A percentile compares a stretch with the other conserved stretches of the same genome.
These are phyloP conservation scores for Caenorhabditis japonica DNA, from an alignment of 2,888 invertebrate species.

Conservation along the genomic window DNA sequence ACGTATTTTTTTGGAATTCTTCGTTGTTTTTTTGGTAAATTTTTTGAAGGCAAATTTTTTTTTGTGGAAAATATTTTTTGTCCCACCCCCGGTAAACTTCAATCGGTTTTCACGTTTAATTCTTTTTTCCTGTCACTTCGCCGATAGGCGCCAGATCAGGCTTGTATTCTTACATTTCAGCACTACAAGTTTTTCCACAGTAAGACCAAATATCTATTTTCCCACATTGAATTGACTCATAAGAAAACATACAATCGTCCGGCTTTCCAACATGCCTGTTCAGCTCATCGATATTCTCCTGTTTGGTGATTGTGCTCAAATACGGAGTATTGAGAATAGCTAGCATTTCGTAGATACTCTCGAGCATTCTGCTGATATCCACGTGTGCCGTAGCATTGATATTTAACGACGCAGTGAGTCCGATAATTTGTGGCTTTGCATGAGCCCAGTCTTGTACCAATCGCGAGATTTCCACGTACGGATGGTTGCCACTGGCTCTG, in stretches of 20 bases:
- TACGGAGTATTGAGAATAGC: conserved; percentile 43
- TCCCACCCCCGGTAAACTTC: too few species aligned
- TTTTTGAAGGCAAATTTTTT: too few species aligned
- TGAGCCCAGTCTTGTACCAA: conserved; percentile 46
- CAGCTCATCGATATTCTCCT: conserved; percentile 39
- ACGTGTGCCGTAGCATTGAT: conserved; percentile 1
- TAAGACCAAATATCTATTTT: too few species aligned
- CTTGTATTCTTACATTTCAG: too few species aligned
- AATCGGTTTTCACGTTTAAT: too few species aligned
- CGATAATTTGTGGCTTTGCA: conserved; percentile 51
- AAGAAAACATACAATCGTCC: conserved; percentile 55
- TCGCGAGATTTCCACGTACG: conserved; percentile 46
- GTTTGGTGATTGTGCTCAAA: conserved; percentile 50
- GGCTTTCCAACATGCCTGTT: conserved; percentile 50
- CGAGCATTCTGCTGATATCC: conserved; percentile 19
- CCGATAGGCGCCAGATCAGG: too few species aligned
- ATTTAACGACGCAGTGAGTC: conserved; percentile 48
- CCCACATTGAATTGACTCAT: too few species aligned
- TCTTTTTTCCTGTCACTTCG: too few species aligned
- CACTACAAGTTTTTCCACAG: too few species aligned
- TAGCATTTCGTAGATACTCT: conserved; percentile 46
- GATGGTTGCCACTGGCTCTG: conserved; percentile 54
- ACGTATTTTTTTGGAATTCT: too few species aligned
- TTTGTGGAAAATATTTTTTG: too few species aligned
- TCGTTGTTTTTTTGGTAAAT: too few species aligned